Percentiles rank a stretch among this genome's conserved stretches.
phyloP scores from a whole-genome alignment of 1,140 invertebrate species.

The Stegodyphus mimosarum region DNA sequence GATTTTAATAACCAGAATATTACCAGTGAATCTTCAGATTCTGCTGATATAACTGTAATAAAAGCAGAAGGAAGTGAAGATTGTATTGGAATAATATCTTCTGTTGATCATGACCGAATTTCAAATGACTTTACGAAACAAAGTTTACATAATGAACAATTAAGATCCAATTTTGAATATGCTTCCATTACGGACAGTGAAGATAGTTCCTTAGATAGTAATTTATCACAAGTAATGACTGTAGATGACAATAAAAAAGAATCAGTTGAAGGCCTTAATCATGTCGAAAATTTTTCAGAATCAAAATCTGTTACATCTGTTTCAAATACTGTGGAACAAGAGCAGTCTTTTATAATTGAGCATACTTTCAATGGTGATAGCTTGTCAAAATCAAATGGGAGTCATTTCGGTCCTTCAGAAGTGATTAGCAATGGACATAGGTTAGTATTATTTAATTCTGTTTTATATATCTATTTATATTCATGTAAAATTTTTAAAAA shows the following conservation, averaged over 20 bases:
- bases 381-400: constrained; percentile 23
- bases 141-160: constrained; percentile 44
- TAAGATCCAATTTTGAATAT: constrained; percentile 44
- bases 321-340: constrained; percentile 13
- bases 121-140: constrained; percentile 35
- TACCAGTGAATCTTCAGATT: background rate
- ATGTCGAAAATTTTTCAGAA: background rate
- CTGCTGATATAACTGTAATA: constrained; percentile 40
- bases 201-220: constrained; percentile 59
- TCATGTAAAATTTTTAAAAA: background rate
- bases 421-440: constrained; percentile 46
- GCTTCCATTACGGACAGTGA: constrained; percentile 52
- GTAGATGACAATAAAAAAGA: constrained; percentile 27
- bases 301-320: constrained; percentile 1
- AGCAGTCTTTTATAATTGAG: background rate
- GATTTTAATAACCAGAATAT: constrained; percentile 18
- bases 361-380: constrained; percentile 11
- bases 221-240: constrained; percentile 51
- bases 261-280: constrained; percentile 34
- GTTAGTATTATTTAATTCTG: background rate
- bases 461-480: background rate
- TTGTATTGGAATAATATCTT: constrained; percentile 49
- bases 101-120: constrained; percentile 47
- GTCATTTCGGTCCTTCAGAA: constrained; percentile 23
- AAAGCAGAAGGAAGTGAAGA: constrained; percentile 30